Percentiles rank a stretch among this genome's conserved stretches.
Conservation (phyloP, 35 echinoderm and acorn worm genomes). For the Ophiothrix spiculata region DNA sequence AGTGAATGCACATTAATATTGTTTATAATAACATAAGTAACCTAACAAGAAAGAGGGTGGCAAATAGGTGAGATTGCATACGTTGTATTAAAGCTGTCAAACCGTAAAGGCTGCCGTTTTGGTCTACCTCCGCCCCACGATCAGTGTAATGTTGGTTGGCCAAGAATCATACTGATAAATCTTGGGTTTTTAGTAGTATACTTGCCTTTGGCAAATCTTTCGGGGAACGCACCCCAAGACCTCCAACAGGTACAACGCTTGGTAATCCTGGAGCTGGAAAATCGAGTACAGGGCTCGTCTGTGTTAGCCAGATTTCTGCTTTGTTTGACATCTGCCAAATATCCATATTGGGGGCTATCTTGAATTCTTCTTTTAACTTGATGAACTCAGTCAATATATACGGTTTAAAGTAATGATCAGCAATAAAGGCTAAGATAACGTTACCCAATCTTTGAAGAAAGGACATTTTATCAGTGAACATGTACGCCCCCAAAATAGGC, state of each 20-base stretch:
- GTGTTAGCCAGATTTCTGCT: not conserved
- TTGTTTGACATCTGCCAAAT: not conserved
- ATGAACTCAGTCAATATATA: not conserved
- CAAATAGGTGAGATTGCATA: too few species aligned
- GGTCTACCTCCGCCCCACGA: too few species aligned
- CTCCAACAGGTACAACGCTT: not conserved
- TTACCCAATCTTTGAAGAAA: not conserved
- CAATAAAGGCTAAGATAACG: too few species aligned
- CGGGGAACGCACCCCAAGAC: not conserved
- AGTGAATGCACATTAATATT: too few species aligned
- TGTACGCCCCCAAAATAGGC: not conserved
- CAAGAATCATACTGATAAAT: too few species aligned
- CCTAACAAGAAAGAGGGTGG: too few species aligned
- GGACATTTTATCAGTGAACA: not conserved
- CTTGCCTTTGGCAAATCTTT: not conserved
- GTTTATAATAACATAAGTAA: too few species aligned
- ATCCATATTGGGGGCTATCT: not conserved
- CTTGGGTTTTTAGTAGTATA: too few species aligned
- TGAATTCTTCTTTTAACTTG: not conserved
- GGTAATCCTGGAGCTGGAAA: not conserved
- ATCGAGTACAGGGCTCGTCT: not conserved
- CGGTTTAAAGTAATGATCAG: not conserved
- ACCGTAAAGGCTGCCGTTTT: too few species aligned
- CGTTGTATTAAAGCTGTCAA: too few species aligned
- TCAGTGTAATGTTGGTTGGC: too few species aligned